phyloP scores from a whole-genome alignment of 2,888 invertebrate genomes.

The Fabriciana adippe region DNA sequence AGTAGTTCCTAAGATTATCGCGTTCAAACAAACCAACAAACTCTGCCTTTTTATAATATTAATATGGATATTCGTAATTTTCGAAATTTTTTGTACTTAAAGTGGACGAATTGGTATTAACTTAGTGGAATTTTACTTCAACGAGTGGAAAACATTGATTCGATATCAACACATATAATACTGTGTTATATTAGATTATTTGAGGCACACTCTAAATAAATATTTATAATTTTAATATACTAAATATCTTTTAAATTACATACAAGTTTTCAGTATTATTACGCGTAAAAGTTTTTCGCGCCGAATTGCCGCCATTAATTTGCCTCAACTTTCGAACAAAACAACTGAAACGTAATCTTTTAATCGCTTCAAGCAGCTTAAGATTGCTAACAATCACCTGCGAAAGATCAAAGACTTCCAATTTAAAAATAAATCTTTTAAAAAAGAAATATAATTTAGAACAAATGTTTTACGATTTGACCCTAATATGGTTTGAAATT shows the following conservation, averaged over 20 bases:
- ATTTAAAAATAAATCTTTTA: slow-evolving; percentile 12
- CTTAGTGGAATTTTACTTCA: background rate
- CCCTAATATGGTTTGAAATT: slow-evolving; percentile 13
- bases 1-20: no score
- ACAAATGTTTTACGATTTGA: slow-evolving; percentile 9
- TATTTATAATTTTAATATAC: no score
- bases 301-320: slow-evolving; percentile 26
- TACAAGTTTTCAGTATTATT: slow-evolving; percentile 4
- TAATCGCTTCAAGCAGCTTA: slow-evolving; percentile 30
- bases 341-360: slow-evolving; percentile 35
- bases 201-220: background rate
- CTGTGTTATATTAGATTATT: background rate
- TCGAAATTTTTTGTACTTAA: no score
- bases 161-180: slow-evolving; percentile 21
- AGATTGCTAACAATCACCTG: slow-evolving; percentile 22
- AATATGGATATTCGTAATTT: no score
- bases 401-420: slow-evolving; percentile 29
- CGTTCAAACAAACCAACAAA: no score
- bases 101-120: background rate
- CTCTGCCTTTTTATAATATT: no score
- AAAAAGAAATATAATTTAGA: slow-evolving; percentile 5
- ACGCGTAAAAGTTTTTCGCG: slow-evolving; percentile 13
- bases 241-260: background rate
- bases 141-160: background rate
- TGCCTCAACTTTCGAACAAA: slow-evolving; percentile 28